These are phyloP conservation scores for Parnassius smintheus DNA, from an alignment of 2,888 invertebrate genomes.

Conservation along the genomic window DNA sequence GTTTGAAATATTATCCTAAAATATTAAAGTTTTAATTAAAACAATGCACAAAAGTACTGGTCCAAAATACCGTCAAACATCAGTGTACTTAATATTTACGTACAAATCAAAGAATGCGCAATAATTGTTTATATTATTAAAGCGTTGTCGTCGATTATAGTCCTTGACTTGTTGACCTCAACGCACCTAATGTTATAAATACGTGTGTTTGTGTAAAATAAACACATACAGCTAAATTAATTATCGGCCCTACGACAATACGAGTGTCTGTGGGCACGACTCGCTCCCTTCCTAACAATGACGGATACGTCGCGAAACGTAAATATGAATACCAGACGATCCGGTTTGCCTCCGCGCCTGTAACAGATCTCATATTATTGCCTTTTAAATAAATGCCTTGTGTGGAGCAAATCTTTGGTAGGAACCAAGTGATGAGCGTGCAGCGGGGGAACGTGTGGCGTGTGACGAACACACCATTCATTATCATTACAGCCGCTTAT, in stretches of 20 bases:
- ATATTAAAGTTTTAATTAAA: too few relatives aligned
- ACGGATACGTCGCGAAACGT: conserved; percentile 35
- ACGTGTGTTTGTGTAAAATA: conserved; percentile 12
- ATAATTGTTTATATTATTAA: not conserved
- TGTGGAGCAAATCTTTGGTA: conserved; percentile 29
- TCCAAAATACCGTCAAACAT: too few relatives aligned
- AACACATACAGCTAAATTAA: conserved; percentile 28
- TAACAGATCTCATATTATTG: conserved; percentile 54
- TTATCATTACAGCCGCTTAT: too few relatives aligned
- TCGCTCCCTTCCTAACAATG: conserved; percentile 33
- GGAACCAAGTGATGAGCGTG: conserved; percentile 9
- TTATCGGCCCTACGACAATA: conserved; percentile 38
- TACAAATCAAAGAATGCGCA: too few relatives aligned
- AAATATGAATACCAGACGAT: conserved; percentile 38
- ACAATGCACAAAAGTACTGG: too few relatives aligned
- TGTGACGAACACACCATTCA: too few relatives aligned
- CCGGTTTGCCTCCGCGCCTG: conserved; percentile 59
- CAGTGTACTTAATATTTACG: too few relatives aligned
- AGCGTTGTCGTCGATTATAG: conserved; percentile 3
- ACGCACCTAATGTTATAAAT: conserved; percentile 5
- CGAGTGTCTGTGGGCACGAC: conserved; percentile 27
- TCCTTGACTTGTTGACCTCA: conserved; percentile 10
- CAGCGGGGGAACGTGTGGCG: too few relatives aligned
- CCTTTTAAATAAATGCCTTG: conserved; percentile 49
- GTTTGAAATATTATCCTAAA: too few relatives aligned